Evolutionary conservation across 2,797 vertebrate genomes (phyloP), one percentile per base, ranked within the genome.

Genomic region (Protonibea diacanthus): DNA sequence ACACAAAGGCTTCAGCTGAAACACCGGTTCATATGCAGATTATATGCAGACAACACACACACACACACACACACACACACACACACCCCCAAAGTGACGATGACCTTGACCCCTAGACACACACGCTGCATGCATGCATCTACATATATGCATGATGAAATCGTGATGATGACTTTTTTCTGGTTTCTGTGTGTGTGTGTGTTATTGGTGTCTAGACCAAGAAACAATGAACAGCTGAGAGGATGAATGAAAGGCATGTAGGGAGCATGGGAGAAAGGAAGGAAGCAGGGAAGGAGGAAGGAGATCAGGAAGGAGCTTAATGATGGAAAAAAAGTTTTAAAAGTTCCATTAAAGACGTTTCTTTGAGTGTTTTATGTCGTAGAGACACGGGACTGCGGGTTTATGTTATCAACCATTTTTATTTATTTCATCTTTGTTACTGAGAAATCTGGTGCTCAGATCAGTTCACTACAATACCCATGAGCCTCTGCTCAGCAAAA

Each of bases 91-190:
- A 10, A 78, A 60, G 68, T 76, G 71, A 56, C 23, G 18, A 40
- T 60, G 82, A 84, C 88, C 84, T 83, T 66, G 87, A 89, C 87
- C 88, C 69, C 47, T 4, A 56, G 65, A 85, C 29, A 5, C 78
- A 60, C 42, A 74, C 1, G 14, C 78, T 74, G 84, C 7, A 33
- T 33, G 29, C 87, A 84, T 81, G 62, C 74, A 91, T 93, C 86
- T 91, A 85, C 92, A 92, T 92, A 88, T 48, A 86, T 91, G 86
- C 88, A 89, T 90, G 85, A 85, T 76, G 60, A 69, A 70, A 57
- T 52, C 55, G 5, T 2, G 59, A 55, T 44, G 81, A 74, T 73
- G 62, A 76, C 79, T 70, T 45, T 73, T 12, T 29, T 23, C 11
- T 12, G 59, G 42, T 38, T 64, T 67, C 1, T 76, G 40, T 42